Conservation (phyloP, 2,113 vertebrate species). For the Glaucomys volans region DNA sequence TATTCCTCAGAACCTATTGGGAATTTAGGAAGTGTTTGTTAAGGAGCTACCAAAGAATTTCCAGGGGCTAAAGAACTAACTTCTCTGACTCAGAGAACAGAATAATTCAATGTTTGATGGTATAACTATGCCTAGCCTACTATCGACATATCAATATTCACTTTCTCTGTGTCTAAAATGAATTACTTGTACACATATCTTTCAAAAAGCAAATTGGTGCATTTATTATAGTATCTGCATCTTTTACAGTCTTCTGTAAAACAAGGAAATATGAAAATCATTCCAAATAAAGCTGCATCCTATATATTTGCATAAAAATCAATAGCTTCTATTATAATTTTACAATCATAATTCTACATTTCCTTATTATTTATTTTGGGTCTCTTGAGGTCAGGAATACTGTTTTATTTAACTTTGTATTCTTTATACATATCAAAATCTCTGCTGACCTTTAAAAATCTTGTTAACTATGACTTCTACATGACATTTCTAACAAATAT, state of each 20-base stretch:
- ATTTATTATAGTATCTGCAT: neutral
- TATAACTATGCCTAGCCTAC: neutral
- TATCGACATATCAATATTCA: neutral
- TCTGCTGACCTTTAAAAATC: constrained; percentile 45
- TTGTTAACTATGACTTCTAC: neutral
- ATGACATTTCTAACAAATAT: neutral
- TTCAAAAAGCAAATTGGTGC: neutral
- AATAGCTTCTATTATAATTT: neutral
- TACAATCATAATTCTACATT: neutral
- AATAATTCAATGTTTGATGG: neutral
- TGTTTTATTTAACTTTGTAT: neutral
- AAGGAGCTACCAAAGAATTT: neutral
- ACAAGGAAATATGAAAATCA: neutral
- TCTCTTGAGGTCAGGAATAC: neutral
- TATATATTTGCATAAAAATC: neutral
- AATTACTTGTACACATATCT: neutral
- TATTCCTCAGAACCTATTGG: neutral
- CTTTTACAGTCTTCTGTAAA: neutral
- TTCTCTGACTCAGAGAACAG: neutral
- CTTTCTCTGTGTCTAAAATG: neutral
- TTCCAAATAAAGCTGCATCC: neutral
- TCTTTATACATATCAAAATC: neutral
- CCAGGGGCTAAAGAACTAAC: neutral
- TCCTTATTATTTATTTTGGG: neutral
- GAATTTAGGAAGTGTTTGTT: neutral